A percentile compares a stretch with the other conserved stretches of the same genome.
These are phyloP conservation scores for Syrmaticus mikado DNA, from an alignment of 2,113 vertebrate species.

Conservation along the genomic window DNA sequence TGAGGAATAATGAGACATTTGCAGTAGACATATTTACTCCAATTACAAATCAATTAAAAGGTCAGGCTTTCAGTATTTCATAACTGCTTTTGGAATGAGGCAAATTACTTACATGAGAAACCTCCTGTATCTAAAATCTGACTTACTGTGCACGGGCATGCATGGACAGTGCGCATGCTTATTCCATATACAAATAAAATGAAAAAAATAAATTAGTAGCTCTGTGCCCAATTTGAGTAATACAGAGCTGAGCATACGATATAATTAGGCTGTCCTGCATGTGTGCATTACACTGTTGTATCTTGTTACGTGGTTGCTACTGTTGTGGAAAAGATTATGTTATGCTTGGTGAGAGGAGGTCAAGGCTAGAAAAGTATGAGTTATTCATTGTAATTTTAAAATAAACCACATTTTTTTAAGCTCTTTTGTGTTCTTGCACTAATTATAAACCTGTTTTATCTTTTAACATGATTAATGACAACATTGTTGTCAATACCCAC, in stretches of 20 bases:
- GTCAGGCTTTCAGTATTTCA: constrained; percentile 17
- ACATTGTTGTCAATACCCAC: background rate
- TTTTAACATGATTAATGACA: background rate
- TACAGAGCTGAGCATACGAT: background rate
- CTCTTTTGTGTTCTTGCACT: background rate
- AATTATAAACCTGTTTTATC: background rate
- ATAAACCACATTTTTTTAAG: background rate
- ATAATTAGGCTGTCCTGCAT: background rate
- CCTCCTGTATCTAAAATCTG: constrained; percentile 24
- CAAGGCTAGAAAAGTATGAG: background rate
- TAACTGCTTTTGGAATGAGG: constrained; percentile 32
- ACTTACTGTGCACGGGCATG: constrained; percentile 14
- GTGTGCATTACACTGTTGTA: background rate
- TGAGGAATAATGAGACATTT: background rate
- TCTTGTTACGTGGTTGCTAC: background rate
- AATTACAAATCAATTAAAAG: constrained; percentile 8
- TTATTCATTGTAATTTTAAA: background rate
- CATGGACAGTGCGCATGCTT: constrained; percentile 7
- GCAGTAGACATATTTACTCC: background rate
- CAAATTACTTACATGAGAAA: constrained; percentile 32
- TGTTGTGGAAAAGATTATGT: background rate
- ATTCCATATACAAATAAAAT: constrained; percentile 28
- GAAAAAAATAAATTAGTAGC: constrained; percentile 30
- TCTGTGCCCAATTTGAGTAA: background rate
- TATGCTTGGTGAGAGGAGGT: background rate